Conservation (phyloP, 92 coral and sea anemone genomes). For the Heteractis magnifica region DNA sequence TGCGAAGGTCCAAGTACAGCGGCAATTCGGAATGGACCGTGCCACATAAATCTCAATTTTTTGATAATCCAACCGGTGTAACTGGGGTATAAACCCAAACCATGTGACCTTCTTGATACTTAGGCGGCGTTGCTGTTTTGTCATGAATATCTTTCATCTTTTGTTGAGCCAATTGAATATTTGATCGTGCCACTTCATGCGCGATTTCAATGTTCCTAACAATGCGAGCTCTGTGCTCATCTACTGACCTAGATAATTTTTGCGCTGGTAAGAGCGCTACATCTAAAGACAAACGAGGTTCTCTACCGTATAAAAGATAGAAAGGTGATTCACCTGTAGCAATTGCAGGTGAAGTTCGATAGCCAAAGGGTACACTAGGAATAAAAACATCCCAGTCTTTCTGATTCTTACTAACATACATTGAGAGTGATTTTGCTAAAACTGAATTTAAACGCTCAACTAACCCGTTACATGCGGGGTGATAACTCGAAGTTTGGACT, state of each 20-base stretch:
- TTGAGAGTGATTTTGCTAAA: slow-evolving; percentile 31
- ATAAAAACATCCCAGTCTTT: no score
- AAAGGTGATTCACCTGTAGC: slow-evolving; percentile 33
- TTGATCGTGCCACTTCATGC: slow-evolving; percentile 32
- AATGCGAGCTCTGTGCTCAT: slow-evolving; percentile 31
- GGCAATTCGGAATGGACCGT: slow-evolving; percentile 46
- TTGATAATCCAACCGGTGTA: slow-evolving; percentile 33
- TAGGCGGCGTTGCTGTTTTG: background rate
- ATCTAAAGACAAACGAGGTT: slow-evolving; percentile 48
- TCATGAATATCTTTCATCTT: slow-evolving; percentile 33
- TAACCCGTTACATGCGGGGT: slow-evolving; percentile 45
- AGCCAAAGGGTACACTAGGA: slow-evolving; percentile 21
- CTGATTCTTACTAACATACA: slow-evolving; percentile 23
- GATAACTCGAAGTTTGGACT: slow-evolving; percentile 52
- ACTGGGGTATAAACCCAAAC: slow-evolving; percentile 60
- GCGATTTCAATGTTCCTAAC: slow-evolving; percentile 42
- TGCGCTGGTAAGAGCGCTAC: slow-evolving; percentile 40
- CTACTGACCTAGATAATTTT: background rate
- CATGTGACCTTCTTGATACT: slow-evolving; percentile 25
- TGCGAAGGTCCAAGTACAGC: slow-evolving; percentile 28
- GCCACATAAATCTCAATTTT: slow-evolving; percentile 36
- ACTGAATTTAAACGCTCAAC: slow-evolving; percentile 28
- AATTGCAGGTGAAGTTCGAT: slow-evolving; percentile 32
- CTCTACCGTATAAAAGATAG: slow-evolving; percentile 32
- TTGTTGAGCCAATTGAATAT: slow-evolving; percentile 52